Conservation (phyloP, 2,113 vertebrate genomes). For the Columbina picui region DNA sequence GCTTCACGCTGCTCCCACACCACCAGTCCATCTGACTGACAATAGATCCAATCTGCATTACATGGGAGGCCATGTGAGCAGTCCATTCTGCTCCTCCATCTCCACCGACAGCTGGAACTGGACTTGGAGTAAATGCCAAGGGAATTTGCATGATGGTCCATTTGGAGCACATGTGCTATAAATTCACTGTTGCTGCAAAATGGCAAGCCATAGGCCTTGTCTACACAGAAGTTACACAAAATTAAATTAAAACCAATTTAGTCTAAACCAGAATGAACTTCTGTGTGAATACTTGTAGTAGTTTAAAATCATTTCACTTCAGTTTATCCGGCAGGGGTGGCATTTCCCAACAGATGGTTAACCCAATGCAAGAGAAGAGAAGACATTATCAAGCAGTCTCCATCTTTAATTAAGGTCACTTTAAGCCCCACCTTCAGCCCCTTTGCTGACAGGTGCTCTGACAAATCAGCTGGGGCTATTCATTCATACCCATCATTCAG, state of each 20-base stretch:
- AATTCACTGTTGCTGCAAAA: conserved; percentile 29
- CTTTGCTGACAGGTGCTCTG: background rate
- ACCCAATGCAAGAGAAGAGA: background rate
- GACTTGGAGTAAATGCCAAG: conserved; percentile 44
- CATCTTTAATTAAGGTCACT: background rate
- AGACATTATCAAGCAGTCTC: background rate
- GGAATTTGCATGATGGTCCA: conserved; percentile 49
- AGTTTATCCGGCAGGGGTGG: background rate
- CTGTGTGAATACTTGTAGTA: background rate
- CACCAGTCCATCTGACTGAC: conserved; percentile 68
- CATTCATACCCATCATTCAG: background rate
- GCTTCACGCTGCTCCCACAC: conserved; percentile 63
- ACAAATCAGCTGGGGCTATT: background rate
- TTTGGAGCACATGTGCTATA: conserved; percentile 42
- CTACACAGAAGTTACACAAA: conserved; percentile 29
- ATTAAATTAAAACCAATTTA: conserved; percentile 55
- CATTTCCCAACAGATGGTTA: background rate
- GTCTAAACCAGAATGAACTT: conserved; percentile 35
- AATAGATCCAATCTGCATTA: conserved; percentile 64
- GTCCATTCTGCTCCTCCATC: conserved; percentile 37
- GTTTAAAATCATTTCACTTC: background rate
- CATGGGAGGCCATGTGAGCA: conserved; percentile 31
- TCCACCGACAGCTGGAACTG: conserved; percentile 50
- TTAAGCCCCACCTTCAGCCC: background rate
- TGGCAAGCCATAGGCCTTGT: background rate